These are phyloP conservation scores for Cossypha caffra DNA, from an alignment of 2,797 vertebrate species.

Conservation along the genomic window DNA sequence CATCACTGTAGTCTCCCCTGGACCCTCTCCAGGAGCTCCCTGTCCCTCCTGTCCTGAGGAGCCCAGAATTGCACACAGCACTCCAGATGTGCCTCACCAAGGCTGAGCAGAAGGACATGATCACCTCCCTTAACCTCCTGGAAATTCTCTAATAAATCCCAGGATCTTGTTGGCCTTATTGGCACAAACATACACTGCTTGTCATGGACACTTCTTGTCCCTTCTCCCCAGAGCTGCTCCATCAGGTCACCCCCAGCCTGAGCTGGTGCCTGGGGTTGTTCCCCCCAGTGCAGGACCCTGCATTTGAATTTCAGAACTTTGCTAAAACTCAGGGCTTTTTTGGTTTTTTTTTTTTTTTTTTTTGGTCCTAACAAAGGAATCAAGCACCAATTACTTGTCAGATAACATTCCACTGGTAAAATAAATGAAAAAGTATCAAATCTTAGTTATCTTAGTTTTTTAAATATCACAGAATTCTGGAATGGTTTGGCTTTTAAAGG, in stretches of 20 bases:
- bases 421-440: not conserved
- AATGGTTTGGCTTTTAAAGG: not conserved
- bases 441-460: not conserved
- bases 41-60: not conserved
- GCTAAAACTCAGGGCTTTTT: not conserved
- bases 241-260: not conserved
- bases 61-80: not conserved
- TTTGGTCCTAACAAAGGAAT: not conserved
- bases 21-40: not conserved
- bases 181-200: not conserved
- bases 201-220: not conserved
- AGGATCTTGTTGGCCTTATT: not conserved
- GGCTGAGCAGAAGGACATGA: not conserved
- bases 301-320: not conserved
- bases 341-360: not conserved
- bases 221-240: not conserved
- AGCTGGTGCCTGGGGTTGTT: not conserved
- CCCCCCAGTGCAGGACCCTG: fast-evolving
- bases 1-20: fast-evolving
- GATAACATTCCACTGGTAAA: not conserved
- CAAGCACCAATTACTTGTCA: not conserved
- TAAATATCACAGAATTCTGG: not conserved
- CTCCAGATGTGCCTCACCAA: not conserved
- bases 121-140: not conserved
- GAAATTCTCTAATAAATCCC: not conserved